These are phyloP conservation scores for Ascaphus truei DNA, from an alignment of 2,113 vertebrate genomes.

Conservation along the genomic window DNA sequence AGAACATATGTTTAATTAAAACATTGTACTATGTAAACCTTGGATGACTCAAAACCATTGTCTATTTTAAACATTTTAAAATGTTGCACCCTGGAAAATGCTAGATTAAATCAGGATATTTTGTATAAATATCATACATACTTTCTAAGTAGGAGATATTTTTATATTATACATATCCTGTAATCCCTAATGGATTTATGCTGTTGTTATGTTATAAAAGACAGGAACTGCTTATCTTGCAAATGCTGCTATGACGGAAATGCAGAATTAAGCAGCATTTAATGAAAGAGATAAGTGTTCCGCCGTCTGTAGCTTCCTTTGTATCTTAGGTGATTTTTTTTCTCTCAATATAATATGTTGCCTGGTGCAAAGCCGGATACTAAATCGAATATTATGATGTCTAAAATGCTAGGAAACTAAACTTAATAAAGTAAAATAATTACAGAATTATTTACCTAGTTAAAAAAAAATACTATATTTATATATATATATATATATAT, in stretches of 20 bases:
- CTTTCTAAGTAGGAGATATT: background rate
- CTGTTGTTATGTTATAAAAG: constrained; percentile 13
- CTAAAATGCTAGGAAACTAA: too few species aligned
- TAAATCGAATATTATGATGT: background rate
- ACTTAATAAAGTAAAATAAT: too few species aligned
- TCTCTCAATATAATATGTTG: background rate
- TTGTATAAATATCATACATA: background rate
- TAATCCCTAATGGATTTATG: constrained; percentile 31
- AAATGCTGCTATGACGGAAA: constrained; percentile 30
- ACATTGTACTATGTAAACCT: too few species aligned
- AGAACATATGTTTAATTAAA: too few species aligned
- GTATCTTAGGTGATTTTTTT: constrained; percentile 15
- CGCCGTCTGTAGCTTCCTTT: constrained; percentile 18
- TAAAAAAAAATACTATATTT: too few species aligned
- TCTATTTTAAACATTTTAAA: too few species aligned
- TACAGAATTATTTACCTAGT: too few species aligned
- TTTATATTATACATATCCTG: background rate
- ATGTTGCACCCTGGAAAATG: too few species aligned
- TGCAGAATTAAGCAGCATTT: constrained; percentile 30
- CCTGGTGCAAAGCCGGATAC: background rate
- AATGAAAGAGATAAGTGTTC: constrained; percentile 28
- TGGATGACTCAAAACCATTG: too few species aligned
- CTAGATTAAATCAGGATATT: constrained; percentile 19
- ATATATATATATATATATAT: too few species aligned
- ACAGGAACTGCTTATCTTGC: constrained; percentile 35